phyloP scores from a whole-genome alignment of 2,888 invertebrate genomes.

The Rotaria sp. region DNA sequence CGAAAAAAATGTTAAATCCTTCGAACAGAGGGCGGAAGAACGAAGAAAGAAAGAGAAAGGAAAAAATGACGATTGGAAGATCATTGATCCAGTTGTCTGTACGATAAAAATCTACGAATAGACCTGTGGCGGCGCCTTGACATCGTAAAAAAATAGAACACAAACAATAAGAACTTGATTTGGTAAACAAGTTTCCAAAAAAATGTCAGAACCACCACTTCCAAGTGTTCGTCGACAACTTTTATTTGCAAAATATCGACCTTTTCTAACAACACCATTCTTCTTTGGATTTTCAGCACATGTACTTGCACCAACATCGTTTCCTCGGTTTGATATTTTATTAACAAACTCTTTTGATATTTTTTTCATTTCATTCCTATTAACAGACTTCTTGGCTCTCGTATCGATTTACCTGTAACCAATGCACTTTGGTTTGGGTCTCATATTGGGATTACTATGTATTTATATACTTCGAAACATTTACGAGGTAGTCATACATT shows the following conservation, averaged over 20 bases:
- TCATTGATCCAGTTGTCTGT: constrained; percentile 7
- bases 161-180: neutral
- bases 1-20: constrained; percentile 10
- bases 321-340: neutral
- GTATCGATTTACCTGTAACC: neutral
- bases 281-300: neutral
- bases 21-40: neutral
- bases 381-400: neutral
- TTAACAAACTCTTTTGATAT: neutral
- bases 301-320: neutral
- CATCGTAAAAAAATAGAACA: neutral
- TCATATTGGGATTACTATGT: neutral
- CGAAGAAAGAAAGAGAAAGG: neutral
- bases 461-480: neutral
- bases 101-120: neutral
- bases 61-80: neutral
- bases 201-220: neutral
- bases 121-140: constrained; percentile 2
- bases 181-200: neutral
- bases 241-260: neutral
- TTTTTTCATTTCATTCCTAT: neutral
- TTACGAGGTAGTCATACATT: neutral
- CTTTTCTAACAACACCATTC: neutral
- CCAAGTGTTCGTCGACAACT: neutral
- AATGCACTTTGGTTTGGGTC: neutral